Evolutionary conservation across 1,140 invertebrate species (phyloP).

Genomic region (Formica selysi): DNA sequence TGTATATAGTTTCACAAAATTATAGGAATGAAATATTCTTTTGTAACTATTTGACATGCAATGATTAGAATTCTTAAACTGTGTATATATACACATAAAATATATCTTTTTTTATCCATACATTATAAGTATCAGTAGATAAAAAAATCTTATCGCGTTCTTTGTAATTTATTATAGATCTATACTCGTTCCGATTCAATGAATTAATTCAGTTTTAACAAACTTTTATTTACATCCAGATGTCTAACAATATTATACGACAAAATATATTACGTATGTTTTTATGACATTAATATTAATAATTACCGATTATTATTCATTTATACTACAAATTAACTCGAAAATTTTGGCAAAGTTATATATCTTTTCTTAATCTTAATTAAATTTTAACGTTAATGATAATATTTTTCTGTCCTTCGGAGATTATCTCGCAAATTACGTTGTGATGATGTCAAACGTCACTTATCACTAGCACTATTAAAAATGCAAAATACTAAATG

Average conservation of each 20-base stretch:
- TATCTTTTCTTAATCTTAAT: too few species aligned
- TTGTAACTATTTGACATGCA: background rate
- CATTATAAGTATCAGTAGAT: background rate
- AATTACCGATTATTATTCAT: background rate
- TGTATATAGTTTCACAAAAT: background rate
- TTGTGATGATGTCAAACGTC: background rate
- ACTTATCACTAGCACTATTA: background rate
- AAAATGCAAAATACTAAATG: background rate
- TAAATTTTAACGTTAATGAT: too few species aligned
- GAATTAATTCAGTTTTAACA: background rate
- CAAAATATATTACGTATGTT: background rate
- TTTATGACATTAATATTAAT: background rate
- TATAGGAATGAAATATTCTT: background rate
- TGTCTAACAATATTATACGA: background rate
- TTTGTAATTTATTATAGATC: background rate
- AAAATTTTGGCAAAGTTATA: background rate
- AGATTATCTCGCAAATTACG: slow-evolving; percentile 1
- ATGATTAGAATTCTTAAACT: background rate
- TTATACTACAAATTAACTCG: background rate
- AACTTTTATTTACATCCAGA: background rate
- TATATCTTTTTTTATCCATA: background rate
- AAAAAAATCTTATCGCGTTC: background rate
- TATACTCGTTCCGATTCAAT: background rate
- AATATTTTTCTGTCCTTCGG: background rate
- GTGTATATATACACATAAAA: background rate